Conservation (phyloP, 2,113 vertebrate genomes). For the Struthio camelus region DNA sequence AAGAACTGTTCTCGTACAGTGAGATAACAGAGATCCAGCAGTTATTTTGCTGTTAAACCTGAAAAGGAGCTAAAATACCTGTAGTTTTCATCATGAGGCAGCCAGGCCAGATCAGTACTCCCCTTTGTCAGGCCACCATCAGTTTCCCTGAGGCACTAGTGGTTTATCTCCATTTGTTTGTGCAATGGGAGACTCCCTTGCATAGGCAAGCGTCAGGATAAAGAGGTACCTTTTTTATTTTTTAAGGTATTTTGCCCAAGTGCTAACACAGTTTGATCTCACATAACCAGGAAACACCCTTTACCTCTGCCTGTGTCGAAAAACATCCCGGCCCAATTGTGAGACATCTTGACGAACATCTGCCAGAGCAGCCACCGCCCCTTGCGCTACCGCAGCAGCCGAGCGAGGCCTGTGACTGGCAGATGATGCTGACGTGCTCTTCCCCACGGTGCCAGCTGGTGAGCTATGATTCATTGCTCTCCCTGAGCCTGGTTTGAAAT, state of each 20-base stretch:
- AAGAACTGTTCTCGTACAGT: not conserved
- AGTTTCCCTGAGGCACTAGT: not conserved
- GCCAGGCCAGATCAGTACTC: not conserved
- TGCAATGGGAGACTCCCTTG: not conserved
- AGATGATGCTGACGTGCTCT: not conserved
- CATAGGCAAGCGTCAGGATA: not conserved
- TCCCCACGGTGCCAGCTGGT: slow-evolving; percentile 36
- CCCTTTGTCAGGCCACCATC: not conserved
- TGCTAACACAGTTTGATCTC: not conserved
- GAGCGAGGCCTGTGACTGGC: slow-evolving; percentile 84
- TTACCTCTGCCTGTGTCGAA: slow-evolving; percentile 87
- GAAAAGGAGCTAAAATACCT: no score
- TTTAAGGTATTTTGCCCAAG: not conserved
- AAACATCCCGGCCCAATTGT: slow-evolving; percentile 77
- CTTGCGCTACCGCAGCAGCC: slow-evolving; percentile 88
- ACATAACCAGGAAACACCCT: fast-evolving
- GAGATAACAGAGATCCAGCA: not conserved
- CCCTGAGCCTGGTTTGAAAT: slow-evolving; percentile 89
- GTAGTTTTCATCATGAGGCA: not conserved
- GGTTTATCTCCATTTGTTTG: not conserved
- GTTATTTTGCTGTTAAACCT: not conserved
- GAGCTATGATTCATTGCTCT: slow-evolving; percentile 71
- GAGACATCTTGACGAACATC: slow-evolving; percentile 88
- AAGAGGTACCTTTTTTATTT: not conserved
- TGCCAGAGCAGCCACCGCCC: slow-evolving; percentile 85